phyloP scores from a whole-genome alignment of 2,888 invertebrate genomes.

The Thelaira solivaga region DNA sequence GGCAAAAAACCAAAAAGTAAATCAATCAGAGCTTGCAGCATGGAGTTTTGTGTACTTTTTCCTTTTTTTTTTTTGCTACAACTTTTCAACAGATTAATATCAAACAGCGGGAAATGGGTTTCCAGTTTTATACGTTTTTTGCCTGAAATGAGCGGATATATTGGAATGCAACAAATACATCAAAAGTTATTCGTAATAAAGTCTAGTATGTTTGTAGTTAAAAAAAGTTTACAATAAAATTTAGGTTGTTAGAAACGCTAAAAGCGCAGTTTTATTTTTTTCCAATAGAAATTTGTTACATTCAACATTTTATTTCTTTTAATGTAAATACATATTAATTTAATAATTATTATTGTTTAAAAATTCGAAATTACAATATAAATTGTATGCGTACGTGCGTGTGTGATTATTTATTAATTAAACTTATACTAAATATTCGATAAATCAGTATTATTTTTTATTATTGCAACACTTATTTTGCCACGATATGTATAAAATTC shows the following conservation, averaged over 20 bases:
- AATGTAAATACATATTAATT: neutral
- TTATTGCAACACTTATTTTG: neutral
- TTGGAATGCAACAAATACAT: no score
- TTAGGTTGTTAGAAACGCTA: constrained; percentile 58
- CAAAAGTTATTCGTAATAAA: no score
- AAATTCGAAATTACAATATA: constrained; percentile 25
- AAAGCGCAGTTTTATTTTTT: constrained; percentile 53
- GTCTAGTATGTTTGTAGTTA: no score
- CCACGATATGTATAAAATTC: constrained; percentile 1
- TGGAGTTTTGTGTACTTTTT: no score
- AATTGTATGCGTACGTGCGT: neutral
- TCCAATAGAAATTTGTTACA: constrained; percentile 51
- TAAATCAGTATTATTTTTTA: constrained; percentile 26
- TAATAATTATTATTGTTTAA: neutral
- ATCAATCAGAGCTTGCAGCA: no score
- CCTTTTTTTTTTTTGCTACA: no score
- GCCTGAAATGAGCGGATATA: no score
- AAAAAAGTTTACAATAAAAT: no score
- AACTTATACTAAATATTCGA: constrained; percentile 58
- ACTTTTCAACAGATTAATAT: no score
- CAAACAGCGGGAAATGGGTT: no score
- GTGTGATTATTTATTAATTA: constrained; percentile 5
- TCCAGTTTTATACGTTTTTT: no score
- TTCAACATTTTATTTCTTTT: constrained; percentile 23
- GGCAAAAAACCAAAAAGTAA: no score